These are phyloP conservation scores for Cyanistes caeruleus DNA, from an alignment of 2,113 vertebrate genomes.

Conservation along the genomic window DNA sequence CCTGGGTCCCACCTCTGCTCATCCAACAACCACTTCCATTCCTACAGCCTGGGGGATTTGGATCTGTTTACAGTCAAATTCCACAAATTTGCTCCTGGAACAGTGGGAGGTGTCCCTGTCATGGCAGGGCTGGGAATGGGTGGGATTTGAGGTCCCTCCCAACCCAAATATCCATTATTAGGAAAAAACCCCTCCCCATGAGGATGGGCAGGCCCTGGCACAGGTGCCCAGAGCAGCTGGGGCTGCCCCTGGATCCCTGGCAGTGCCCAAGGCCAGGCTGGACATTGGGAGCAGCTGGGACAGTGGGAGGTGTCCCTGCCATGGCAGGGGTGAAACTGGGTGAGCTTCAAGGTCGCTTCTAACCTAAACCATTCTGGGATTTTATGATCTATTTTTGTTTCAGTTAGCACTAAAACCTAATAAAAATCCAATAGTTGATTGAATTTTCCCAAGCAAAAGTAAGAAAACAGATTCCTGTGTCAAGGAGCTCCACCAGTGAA, in stretches of 20 bases:
- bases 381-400: background rate
- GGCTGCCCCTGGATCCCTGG: background rate
- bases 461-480: background rate
- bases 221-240: background rate
- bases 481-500: background rate
- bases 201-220: background rate
- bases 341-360: accelerated
- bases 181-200: background rate
- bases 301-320: background rate
- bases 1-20: background rate
- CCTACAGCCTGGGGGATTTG: background rate
- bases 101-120: too few species aligned
- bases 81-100: too few species aligned
- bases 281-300: background rate
- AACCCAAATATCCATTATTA: background rate
- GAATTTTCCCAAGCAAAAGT: background rate
- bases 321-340: accelerated
- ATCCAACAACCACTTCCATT: background rate
- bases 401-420: background rate
- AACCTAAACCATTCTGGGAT: background rate
- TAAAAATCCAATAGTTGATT: background rate
- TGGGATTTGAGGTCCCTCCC: too few species aligned
- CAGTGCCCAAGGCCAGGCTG: background rate
- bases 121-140: too few species aligned
- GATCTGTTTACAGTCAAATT: accelerated